Conservation (phyloP, 1,140 invertebrate species). For the Sycobia sp. region DNA sequence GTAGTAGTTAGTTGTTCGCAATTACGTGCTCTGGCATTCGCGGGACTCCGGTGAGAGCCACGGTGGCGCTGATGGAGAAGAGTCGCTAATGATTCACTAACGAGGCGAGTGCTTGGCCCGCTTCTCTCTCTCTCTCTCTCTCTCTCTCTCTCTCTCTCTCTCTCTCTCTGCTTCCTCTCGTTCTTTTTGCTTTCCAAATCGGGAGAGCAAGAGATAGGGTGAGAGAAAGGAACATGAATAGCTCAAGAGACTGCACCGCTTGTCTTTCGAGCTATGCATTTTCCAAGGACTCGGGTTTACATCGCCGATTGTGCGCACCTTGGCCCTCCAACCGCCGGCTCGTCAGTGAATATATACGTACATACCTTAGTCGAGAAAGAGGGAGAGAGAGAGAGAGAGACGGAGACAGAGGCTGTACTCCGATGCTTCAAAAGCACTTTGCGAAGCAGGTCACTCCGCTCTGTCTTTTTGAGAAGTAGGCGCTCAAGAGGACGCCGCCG, state of each 20-base stretch:
- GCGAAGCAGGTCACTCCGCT: conserved; percentile 14
- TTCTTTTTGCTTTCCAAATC: too few relatives aligned
- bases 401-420: background rate
- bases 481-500: conserved; percentile 4
- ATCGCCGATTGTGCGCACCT: conserved; percentile 9
- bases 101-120: conserved; percentile 47
- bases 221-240: too few relatives aligned
- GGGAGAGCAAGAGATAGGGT: too few relatives aligned
- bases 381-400: too few relatives aligned
- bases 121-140: conserved; percentile 34
- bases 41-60: conserved; percentile 24
- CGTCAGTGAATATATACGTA: background rate
- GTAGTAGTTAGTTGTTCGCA: conserved; percentile 20
- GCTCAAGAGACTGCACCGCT: background rate
- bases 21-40: conserved; percentile 17
- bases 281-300: conserved; percentile 17
- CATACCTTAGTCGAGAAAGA: too few relatives aligned
- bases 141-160: too few relatives aligned
- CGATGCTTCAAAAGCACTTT: conserved; percentile 8
- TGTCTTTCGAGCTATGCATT: background rate
- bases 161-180: too few relatives aligned
- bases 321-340: background rate
- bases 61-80: too few relatives aligned
- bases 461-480: conserved; percentile 8
- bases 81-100: conserved; percentile 54